Conservation (phyloP, 2,888 invertebrate genomes). For the Rhingia campestris region DNA sequence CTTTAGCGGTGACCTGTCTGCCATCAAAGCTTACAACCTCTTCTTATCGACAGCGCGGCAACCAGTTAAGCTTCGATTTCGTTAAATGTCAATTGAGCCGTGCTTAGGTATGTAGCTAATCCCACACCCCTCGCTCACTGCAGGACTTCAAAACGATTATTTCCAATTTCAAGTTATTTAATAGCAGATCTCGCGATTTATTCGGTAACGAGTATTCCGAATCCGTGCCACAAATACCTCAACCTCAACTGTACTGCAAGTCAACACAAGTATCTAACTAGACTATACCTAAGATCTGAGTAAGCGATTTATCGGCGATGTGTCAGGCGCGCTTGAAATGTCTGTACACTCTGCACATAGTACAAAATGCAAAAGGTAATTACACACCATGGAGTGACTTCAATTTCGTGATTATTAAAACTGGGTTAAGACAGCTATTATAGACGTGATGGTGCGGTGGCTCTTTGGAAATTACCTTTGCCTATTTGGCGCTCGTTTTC, state of each 20-base stretch:
- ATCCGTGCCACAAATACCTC: slow-evolving; percentile 39
- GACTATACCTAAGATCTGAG: slow-evolving; percentile 15
- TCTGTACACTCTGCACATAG: slow-evolving; percentile 20
- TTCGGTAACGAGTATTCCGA: slow-evolving; percentile 68
- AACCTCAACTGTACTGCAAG: slow-evolving; percentile 2
- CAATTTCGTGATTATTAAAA: slow-evolving; percentile 79
- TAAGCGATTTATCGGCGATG: slow-evolving; percentile 69
- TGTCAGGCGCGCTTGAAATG: slow-evolving; percentile 61
- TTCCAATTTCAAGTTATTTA: slow-evolving; percentile 61
- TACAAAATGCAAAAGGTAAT: slow-evolving; percentile 77
- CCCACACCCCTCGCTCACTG: neutral
- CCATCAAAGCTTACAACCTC: slow-evolving; percentile 37
- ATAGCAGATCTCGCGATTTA: slow-evolving; percentile 71
- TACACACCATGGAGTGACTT: slow-evolving; percentile 76
- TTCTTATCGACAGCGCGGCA: slow-evolving; percentile 42
- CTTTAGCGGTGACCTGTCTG: slow-evolving; percentile 39
- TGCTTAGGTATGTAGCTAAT: neutral
- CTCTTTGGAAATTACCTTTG: slow-evolving; percentile 3
- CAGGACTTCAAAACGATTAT: slow-evolving; percentile 46
- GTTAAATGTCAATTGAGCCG: slow-evolving; percentile 64
- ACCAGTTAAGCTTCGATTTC: slow-evolving; percentile 31
- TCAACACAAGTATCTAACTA: slow-evolving; percentile 14
- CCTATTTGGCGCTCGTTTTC: slow-evolving; percentile 29
- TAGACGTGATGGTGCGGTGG: slow-evolving; percentile 24
- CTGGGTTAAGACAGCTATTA: slow-evolving; percentile 77